Evolutionary conservation across 2,797 vertebrate genomes (phyloP).

Genomic region (Rhincodon typus): DNA sequence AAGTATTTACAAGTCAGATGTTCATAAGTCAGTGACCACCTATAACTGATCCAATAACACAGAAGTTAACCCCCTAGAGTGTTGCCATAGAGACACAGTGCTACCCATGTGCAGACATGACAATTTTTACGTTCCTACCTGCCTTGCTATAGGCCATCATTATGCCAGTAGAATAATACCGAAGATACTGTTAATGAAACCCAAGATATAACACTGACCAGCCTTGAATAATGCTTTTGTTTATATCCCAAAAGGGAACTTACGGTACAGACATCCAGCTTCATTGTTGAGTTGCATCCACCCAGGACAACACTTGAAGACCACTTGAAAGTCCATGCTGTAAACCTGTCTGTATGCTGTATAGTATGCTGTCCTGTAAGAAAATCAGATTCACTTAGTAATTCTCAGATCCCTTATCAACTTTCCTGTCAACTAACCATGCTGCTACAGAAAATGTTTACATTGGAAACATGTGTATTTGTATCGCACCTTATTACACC

Average conservation of each 20-base stretch:
- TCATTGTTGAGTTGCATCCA: slow-evolving; percentile 74
- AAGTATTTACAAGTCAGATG: too few species aligned
- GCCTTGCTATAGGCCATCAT: background rate
- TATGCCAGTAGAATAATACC: background rate
- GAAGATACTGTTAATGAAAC: background rate
- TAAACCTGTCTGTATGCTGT: slow-evolving; percentile 75
- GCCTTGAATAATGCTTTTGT: background rate
- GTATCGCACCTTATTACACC: background rate
- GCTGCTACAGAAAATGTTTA: background rate
- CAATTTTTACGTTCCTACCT: background rate
- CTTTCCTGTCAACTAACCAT: background rate
- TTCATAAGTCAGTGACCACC: too few species aligned
- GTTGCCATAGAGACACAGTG: background rate
- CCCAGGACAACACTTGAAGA: slow-evolving; percentile 77
- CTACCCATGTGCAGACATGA: too few species aligned
- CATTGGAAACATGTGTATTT: background rate
- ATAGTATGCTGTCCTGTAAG: slow-evolving; percentile 73
- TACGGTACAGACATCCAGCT: slow-evolving; percentile 77
- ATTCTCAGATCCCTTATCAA: too few species aligned
- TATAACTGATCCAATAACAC: background rate
- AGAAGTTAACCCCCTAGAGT: background rate
- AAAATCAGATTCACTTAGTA: slow-evolving; percentile 11
- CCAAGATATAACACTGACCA: background rate
- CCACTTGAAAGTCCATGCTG: slow-evolving; percentile 58
- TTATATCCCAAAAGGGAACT: slow-evolving; percentile 53